Evolutionary conservation across 2,888 invertebrate species (phyloP).

Genomic region (Tiliacea aurago): DNA sequence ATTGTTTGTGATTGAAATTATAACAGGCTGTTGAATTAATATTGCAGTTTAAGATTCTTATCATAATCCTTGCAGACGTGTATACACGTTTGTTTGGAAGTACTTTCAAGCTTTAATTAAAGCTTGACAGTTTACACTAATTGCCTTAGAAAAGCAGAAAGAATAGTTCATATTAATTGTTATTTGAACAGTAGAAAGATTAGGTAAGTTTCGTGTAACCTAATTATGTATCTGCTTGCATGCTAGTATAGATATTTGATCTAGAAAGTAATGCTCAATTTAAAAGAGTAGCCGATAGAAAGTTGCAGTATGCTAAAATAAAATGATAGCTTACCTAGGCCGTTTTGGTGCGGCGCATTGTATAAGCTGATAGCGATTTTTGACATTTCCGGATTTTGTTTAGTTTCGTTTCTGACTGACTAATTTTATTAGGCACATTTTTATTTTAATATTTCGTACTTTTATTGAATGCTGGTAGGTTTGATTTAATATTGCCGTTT

Average conservation of each 20-base stretch:
- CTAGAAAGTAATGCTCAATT: conserved; percentile 51
- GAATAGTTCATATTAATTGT: conserved; percentile 31
- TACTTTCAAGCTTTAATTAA: conserved; percentile 61
- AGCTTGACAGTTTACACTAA: conserved; percentile 61
- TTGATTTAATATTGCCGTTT: background rate
- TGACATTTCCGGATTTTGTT: background rate
- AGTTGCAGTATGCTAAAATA: conserved; percentile 53
- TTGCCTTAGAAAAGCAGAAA: conserved; percentile 24
- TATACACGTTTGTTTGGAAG: conserved; percentile 54
- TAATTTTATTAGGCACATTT: background rate
- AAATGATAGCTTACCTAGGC: conserved; percentile 56
- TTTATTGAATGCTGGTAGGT: background rate
- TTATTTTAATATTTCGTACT: background rate
- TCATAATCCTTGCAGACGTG: conserved; percentile 67
- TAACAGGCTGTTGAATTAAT: conserved; percentile 73
- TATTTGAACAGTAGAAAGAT: conserved; percentile 7
- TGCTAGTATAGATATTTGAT: conserved; percentile 43
- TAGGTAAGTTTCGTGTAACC: conserved; percentile 30
- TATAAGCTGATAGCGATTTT: conserved; percentile 48
- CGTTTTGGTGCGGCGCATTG: conserved; percentile 15
- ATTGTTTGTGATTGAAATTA: conserved; percentile 77
- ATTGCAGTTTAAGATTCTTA: conserved; percentile 73
- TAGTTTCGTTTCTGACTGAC: background rate
- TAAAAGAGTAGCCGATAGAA: conserved; percentile 48
- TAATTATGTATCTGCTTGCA: conserved; percentile 19